Percentiles rank a stretch among this genome's conserved stretches.
phyloP scores from a whole-genome alignment of 2,113 vertebrate species.

The Fulica atra region DNA sequence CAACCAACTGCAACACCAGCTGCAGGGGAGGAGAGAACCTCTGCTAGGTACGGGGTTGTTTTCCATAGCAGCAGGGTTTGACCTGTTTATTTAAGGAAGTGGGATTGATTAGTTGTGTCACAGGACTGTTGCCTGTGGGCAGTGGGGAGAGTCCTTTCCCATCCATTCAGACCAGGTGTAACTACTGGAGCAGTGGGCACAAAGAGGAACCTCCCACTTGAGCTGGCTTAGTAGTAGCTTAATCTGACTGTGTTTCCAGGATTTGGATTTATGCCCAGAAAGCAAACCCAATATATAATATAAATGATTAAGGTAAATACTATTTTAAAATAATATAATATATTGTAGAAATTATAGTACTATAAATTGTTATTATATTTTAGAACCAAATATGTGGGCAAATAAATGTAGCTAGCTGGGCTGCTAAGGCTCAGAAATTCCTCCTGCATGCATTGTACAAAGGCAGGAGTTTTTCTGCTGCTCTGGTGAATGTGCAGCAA shows the following conservation, averaged over 20 bases:
- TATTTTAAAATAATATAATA: neutral
- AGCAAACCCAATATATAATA: neutral
- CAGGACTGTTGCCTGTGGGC: neutral
- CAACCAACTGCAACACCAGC: neutral
- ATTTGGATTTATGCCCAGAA: neutral
- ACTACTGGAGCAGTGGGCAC: neutral
- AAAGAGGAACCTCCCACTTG: neutral
- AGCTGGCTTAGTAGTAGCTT: neutral
- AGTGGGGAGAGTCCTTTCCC: neutral
- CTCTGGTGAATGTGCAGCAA: neutral
- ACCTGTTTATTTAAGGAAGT: neutral
- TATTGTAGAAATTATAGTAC: neutral
- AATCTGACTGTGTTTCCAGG: neutral
- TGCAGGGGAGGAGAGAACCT: neutral
- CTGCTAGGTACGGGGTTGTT: neutral
- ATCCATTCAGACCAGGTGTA: neutral
- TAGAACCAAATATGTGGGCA: neutral
- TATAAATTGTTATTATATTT: neutral
- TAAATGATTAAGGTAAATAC: neutral
- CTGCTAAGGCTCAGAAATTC: neutral
- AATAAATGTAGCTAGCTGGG: neutral
- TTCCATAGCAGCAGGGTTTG: neutral
- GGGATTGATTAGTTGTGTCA: neutral
- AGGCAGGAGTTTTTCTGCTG: neutral
- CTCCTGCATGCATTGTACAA: neutral